Conservation (phyloP, 2,113 vertebrate genomes). For the Rafetus swinhoei region DNA sequence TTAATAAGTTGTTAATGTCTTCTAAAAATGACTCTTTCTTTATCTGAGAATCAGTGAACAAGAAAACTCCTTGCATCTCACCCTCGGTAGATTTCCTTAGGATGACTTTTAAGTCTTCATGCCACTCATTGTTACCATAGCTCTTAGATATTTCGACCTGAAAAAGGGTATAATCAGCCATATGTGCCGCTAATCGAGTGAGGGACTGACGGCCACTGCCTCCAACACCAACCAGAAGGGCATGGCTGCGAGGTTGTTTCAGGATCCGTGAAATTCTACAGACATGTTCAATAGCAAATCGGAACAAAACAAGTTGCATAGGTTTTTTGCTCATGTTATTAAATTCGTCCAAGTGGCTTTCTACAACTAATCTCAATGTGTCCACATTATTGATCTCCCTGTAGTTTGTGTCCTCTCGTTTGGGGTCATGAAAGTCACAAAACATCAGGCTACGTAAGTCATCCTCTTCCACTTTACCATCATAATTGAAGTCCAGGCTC, state of each 20-base stretch:
- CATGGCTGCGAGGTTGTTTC: constrained; percentile 91
- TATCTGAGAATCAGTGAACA: constrained; percentile 93
- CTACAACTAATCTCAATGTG: constrained; percentile 81
- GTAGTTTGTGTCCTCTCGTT: constrained; percentile 87
- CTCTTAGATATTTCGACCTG: constrained; percentile 92
- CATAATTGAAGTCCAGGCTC: constrained; percentile 82
- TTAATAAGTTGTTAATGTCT: constrained; percentile 91
- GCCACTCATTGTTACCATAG: constrained; percentile 87
- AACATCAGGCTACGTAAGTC: constrained; percentile 93
- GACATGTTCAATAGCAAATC: constrained; percentile 92
- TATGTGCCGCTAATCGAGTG: constrained; percentile 89
- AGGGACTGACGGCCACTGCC: constrained; percentile 92
- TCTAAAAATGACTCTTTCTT: constrained; percentile 93
- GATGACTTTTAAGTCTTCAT: constrained; percentile 88
- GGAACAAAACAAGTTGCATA: constrained; percentile 92
- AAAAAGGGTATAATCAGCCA: constrained; percentile 88
- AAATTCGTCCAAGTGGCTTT: constrained; percentile 88
- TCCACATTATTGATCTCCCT: constrained; percentile 82
- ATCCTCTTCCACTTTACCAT: constrained; percentile 87
- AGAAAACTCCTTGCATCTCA: constrained; percentile 88
- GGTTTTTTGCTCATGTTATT: constrained; percentile 90
- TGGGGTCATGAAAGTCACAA: constrained; percentile 91
- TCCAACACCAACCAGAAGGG: constrained; percentile 91
- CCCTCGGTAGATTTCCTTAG: constrained; percentile 85
- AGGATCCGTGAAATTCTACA: constrained; percentile 90